Base-by-base conservation (phyloP, 2,797 vertebrate genomes). In the Coregonus ussuriensis region DNA sequence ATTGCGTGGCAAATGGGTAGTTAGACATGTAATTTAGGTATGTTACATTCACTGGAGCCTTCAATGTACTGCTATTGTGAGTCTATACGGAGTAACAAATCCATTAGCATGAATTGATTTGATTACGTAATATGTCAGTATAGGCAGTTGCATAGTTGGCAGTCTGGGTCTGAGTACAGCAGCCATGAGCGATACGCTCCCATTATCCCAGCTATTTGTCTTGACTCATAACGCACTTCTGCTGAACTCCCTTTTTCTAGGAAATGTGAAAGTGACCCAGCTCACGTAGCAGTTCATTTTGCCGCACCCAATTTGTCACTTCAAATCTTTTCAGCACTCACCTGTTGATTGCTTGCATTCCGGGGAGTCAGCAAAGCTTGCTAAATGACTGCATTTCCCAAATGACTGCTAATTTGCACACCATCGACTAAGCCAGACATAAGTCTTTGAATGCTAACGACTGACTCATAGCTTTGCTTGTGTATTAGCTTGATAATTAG, bases 161-260 rank as follows among this genome's bases (percentile, higher is more conserved):
- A 47, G 77, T 78, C 74, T 86, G 89, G 84, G 85, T 85, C 37
- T 47, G 84, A 76, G 56, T 7, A 52, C 82, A 82, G 72, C 77
- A 81, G 77, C 76, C 84, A 75, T 74, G 84, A 88, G 77, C 84
- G 77, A 87, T 86, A 82, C 66, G 75, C 85, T 86, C 85, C 74
- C 69, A 71, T 41, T 80, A 72, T 76, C 76, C 16, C 89, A 87
- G 86, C 88, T 89, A 87, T 86, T 87, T 74, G 75, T 74, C 76
- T 9, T 74, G 31, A 41, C 3, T 33, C 35, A n/a, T 29, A 21
- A 35, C n/a, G 6, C 41, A 35, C 53, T 29, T 62, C 67, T n/a
- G 73, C 76, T 74, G 70, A 53, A 37, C 51, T 73, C 72, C 21
- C 47, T 77, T n/a, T 62, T 75, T 84, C 51, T 1, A 13, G 18